These are phyloP conservation scores for Phylloscopus trochilus DNA, from an alignment of 2,113 vertebrate species.

Conservation along the genomic window DNA sequence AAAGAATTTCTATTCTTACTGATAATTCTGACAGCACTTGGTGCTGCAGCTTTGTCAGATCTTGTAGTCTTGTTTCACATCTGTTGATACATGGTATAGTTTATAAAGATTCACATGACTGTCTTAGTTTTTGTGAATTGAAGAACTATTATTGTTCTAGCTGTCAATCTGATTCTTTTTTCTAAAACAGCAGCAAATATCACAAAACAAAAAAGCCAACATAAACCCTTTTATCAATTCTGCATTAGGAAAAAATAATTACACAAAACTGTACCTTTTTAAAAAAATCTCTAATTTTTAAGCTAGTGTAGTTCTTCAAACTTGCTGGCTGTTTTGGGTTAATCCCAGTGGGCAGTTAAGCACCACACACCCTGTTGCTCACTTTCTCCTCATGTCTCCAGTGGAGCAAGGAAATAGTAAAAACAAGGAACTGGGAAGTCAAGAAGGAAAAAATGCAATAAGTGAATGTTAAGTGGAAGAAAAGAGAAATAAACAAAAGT, in stretches of 20 bases:
- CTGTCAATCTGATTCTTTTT: background rate
- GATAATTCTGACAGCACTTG: background rate
- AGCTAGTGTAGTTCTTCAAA: background rate
- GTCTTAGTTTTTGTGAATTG: background rate
- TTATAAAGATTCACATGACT: background rate
- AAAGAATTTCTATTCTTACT: background rate
- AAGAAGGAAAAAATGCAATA: too few species aligned
- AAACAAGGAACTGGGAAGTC: background rate
- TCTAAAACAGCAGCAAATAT: background rate
- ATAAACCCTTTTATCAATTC: fast-evolving
- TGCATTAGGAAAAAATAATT: background rate
- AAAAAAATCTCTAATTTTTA: background rate
- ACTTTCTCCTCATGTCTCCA: fast-evolving
- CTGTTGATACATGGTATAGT: background rate
- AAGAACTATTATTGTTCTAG: background rate
- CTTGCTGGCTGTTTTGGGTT: background rate
- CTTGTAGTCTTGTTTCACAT: background rate
- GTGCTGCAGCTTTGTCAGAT: background rate
- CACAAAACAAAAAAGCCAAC: background rate
- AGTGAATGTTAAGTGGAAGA: background rate
- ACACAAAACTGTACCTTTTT: fast-evolving
- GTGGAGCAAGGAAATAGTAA: background rate
- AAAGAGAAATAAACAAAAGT: background rate
- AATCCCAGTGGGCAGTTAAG: background rate
- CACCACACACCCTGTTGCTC: fast-evolving